Evolutionary conservation across 30 jellyfish, hydroid and myxozoan species (phyloP).

Genomic region (Sanderia malayensis): DNA sequence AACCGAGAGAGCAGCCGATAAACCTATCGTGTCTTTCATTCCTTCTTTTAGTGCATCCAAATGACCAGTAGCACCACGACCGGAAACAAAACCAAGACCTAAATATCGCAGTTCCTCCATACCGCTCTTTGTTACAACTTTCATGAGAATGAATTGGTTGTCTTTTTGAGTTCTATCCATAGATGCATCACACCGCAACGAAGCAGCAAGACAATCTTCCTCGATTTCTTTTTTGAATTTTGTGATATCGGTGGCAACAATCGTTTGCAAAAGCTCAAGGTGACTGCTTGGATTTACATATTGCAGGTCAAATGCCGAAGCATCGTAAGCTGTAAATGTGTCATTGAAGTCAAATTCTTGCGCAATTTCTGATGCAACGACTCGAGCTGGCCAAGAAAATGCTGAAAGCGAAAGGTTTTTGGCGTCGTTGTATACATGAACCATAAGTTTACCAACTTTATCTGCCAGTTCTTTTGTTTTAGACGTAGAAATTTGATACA

Average conservation of each 20-base stretch:
- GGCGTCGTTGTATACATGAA: not conserved
- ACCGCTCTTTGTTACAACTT: not conserved
- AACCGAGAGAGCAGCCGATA: conserved; percentile 1
- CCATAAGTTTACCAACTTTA: not conserved
- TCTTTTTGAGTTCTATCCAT: conserved; percentile 47
- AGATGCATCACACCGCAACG: too few relatives aligned
- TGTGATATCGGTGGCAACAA: not conserved
- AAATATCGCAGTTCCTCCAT: conserved; percentile 8
- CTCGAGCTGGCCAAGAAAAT: too few relatives aligned
- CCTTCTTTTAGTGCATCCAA: conserved; percentile 35
- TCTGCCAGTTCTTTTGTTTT: not conserved
- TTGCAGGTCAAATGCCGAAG: not conserved
- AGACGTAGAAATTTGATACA: not conserved
- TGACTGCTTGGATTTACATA: too few relatives aligned
- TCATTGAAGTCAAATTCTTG: not conserved
- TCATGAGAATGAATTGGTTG: conserved; percentile 33
- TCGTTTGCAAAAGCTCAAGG: too few relatives aligned
- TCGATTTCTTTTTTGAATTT: too few relatives aligned
- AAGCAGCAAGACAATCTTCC: too few relatives aligned
- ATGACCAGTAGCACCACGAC: conserved; percentile 16
- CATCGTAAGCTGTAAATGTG: not conserved
- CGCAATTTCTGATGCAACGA: too few relatives aligned
- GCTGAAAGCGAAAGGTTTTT: not conserved
- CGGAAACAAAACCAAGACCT: conserved; percentile 29
- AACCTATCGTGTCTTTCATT: conserved; percentile 25